Evolutionary conservation across 2,113 vertebrate species (phyloP).

Genomic region (Microcebus lehilahytsara): DNA sequence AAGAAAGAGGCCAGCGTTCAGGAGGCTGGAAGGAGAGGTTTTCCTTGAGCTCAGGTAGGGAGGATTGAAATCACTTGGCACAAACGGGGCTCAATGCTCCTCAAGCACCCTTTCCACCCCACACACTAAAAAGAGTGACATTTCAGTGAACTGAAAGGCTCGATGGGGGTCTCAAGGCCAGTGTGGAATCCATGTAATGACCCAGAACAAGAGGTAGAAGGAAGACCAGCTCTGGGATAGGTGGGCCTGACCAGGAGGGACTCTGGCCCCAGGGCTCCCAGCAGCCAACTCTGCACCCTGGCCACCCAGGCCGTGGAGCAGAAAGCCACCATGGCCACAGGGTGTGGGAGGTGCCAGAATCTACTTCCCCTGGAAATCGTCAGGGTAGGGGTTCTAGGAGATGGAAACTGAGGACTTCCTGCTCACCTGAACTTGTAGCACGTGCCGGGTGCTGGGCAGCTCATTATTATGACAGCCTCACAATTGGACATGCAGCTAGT

Average conservation of each 20-base stretch:
- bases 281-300: not conserved
- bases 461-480: not conserved
- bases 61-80: not conserved
- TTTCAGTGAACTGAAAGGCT: not conserved
- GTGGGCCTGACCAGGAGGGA: accelerated
- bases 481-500: not conserved
- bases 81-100: accelerated
- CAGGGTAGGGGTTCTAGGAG: not conserved
- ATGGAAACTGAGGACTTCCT: not conserved
- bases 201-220: not conserved
- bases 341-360: not conserved
- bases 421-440: no score
- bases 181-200: not conserved
- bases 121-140: no score
- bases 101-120: no score
- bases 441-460: accelerated
- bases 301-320: not conserved
- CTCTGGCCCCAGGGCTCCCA: not conserved
- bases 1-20: not conserved
- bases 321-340: not conserved
- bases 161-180: not conserved
- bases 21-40: not conserved
- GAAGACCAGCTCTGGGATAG: not conserved
- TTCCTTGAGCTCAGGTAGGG: not conserved
- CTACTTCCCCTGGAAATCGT: not conserved